Evolutionary conservation across 1,140 invertebrate species (phyloP), one percentile per base, ranked within the genome.

Genomic region (Pristionchus pacificus): DNA sequence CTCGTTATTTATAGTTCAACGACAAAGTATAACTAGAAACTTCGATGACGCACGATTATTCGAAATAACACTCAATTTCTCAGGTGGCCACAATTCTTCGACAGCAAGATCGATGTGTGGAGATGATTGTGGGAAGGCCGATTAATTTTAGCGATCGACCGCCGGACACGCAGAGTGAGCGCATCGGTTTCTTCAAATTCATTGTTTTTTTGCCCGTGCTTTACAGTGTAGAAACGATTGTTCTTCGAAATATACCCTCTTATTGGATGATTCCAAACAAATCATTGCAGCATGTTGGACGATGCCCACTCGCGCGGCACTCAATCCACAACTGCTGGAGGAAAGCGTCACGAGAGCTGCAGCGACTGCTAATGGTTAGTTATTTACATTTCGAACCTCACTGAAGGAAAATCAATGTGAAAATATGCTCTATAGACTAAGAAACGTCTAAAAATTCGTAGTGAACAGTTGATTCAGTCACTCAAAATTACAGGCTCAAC

Each of bases 61-160:
- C 38, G 6, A 49, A 10, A 49, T 49, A 49, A 10, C 19, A 19
- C 6, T 64, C 28, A 24, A 64, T n/a, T 25, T 65, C 65, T 49
- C 49, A 73, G 71, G 71, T 96, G 72, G 93, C 93, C 49, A 88
- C 91, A 61, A 92, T 97, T 67, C 87, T 96, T 74, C 88, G 93
- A 31, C 92, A 94, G 86, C 89, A 91, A 72, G 93, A 92, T 49
- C 88, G 88, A 72, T 89, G 90, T 79, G 92, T 96, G 65, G 88
- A 93, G 70, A 88, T 97, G 78, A 89, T 96, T 59, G 93, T 97
- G 28, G 93, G 93, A 15, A 87, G 93, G 71, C 80, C 73, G 10
- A 79, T 75, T 25, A 38, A 57, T 25, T 66, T 66, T 55, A 66
- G 63, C n/a, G 70, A 74, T 30, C 65, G 71, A 60, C 65, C 76